Percentiles rank a stretch among this genome's conserved stretches.
phyloP scores from a whole-genome alignment of 1,140 invertebrate genomes.

The Papilio glaucus region DNA sequence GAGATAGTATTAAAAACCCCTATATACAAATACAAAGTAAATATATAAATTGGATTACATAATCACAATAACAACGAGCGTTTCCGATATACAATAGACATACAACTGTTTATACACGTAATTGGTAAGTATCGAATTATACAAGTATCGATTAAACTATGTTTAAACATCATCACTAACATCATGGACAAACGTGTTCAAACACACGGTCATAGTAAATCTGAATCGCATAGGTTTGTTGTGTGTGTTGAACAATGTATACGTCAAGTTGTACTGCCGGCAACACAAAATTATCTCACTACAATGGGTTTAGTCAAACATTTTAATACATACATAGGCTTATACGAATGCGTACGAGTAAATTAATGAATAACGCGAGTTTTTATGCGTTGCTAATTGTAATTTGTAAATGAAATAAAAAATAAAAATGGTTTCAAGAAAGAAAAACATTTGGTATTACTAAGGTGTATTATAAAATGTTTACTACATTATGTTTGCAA shows the following conservation, averaged over 20 bases:
- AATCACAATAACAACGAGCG: slow-evolving; percentile 42
- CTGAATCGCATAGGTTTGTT: slow-evolving; percentile 18
- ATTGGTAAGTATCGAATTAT: slow-evolving; percentile 26
- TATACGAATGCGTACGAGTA: too few relatives aligned
- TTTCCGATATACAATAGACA: slow-evolving; percentile 35
- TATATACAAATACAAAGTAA: slow-evolving; percentile 45
- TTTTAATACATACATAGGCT: slow-evolving; percentile 5
- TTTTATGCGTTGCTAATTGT: too few relatives aligned
- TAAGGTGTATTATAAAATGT: too few relatives aligned
- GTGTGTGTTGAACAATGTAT: slow-evolving; percentile 10
- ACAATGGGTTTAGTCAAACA: slow-evolving; percentile 23
- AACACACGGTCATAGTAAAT: background rate
- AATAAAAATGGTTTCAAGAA: too few relatives aligned
- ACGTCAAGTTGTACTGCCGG: slow-evolving; percentile 25
- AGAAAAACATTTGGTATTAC: too few relatives aligned
- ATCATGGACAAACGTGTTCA: slow-evolving; percentile 31
- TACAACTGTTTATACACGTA: slow-evolving; percentile 33
- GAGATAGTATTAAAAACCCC: slow-evolving; percentile 43
- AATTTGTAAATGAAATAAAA: too few relatives aligned
- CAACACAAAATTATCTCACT: slow-evolving; percentile 35
- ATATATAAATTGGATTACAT: slow-evolving; percentile 36
- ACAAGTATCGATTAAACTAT: slow-evolving; percentile 21
- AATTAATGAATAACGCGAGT: too few relatives aligned
- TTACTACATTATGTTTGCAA: too few relatives aligned
- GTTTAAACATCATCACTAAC: slow-evolving; percentile 32